Evolutionary conservation across 2,113 vertebrate species (phyloP), one percentile per base, ranked within the genome.

Genomic region (Cranoglanis bouderius): DNA sequence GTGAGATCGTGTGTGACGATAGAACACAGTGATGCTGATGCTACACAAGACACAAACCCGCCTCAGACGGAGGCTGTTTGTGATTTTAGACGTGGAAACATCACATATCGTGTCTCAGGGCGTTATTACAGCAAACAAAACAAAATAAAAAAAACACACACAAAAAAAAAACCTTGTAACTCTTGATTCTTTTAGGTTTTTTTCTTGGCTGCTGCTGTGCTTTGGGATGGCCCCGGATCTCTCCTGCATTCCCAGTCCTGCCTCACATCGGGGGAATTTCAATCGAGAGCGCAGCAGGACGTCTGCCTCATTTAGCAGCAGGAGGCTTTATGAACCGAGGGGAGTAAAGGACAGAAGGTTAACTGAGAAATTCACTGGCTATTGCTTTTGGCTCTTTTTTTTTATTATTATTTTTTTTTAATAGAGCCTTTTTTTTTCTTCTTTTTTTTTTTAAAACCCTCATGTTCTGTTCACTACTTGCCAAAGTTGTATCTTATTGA

Each of bases 271-370:
- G 94, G 93, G 90, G 89, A 91, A 93, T 94, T 95, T 95, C 91
- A 92, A 91, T 94, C 90, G 90, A 88, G 90, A 89, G 77, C 93
- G 29, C 93, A 87, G 86, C 67, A 57, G 92, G 92, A 86, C 90
- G 90, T 92, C 84, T n/a, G 89, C 88, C 92, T 94, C 93, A 95
- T 95, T 94, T 91, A 94, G 90, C 94, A 93, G 93, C 91, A 88
- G 89, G 92, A 91, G 93, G 90, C 55, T 89, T 86, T 85, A 91
- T 88, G 89, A 91, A 49, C 77, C 67, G 35, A 92, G 89, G 89
- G 85, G 82, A 77, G 72, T 83, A 84, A 88, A 87, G 90, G 86
- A 95, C 95, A 92, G 59, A 85, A 94, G 94, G 94, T 95, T 95
- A 95, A 95, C 88, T 90, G 92, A 90, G 92, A 93, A 93, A 94